phyloP scores from a whole-genome alignment of 2,113 vertebrate genomes.

The Stigmatopora nigra region DNA sequence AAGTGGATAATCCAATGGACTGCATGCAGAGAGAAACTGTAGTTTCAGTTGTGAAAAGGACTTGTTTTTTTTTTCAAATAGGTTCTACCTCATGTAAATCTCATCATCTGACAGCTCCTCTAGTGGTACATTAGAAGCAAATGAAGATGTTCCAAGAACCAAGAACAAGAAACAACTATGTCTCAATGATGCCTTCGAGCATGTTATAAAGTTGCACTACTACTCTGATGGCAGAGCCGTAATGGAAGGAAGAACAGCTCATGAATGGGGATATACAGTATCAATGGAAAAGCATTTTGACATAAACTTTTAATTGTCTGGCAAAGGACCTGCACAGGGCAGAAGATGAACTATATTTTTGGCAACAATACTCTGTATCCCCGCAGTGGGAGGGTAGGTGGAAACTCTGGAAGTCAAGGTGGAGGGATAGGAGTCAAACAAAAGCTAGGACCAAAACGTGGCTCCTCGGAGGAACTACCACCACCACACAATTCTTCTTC shows the following conservation, averaged over 20 bases:
- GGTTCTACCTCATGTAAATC: constrained; percentile 36
- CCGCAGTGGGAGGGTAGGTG: constrained; percentile 78
- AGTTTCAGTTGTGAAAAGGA: constrained; percentile 32
- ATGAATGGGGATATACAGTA: constrained; percentile 38
- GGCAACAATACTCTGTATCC: constrained; percentile 96
- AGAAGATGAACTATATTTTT: constrained; percentile 97
- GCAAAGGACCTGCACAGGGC: constrained; percentile 22
- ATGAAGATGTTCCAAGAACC: constrained; percentile 23
- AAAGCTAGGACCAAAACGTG: constrained; percentile 84
- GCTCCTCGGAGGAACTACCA: constrained; percentile 83
- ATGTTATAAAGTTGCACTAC: constrained; percentile 27
- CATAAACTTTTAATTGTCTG: constrained; percentile 25
- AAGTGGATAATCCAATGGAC: constrained; percentile 20
- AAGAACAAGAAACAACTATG: constrained; percentile 57
- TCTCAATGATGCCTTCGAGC: constrained; percentile 17
- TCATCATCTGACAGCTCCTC: constrained; percentile 42
- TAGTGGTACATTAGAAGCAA: constrained; percentile 29
- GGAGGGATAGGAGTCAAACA: constrained; percentile 75
- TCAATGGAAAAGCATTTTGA: constrained; percentile 18
- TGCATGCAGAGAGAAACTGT: constrained; percentile 18
- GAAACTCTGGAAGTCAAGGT: constrained; percentile 71
- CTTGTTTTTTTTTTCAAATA: constrained; percentile 56
- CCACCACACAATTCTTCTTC: constrained; percentile 53
- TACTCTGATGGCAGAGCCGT: constrained; percentile 34
- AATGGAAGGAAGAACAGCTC: constrained; percentile 6